Evolutionary conservation across 2,888 invertebrate genomes (phyloP), one percentile per base, ranked within the genome.

Genomic region (Steinernema scapterisci): DNA sequence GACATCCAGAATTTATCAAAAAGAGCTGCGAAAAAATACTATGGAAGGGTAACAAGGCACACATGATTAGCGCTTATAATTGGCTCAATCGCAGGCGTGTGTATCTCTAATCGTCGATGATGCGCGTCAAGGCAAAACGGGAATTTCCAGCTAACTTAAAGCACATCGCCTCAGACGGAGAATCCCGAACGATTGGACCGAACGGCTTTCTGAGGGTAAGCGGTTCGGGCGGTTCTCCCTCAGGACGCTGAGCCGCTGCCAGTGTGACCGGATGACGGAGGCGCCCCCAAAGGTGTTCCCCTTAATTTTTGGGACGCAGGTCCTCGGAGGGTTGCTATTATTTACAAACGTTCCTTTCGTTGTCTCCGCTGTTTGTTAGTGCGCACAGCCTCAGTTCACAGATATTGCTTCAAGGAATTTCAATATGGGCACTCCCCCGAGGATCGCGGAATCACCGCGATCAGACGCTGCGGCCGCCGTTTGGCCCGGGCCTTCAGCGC

Each of bases 21-120:
- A 16, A 25, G 31, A 63, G 63, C 16, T 11, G 38, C 16, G 31
- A 63, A 63, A 63, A 63, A 63, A 63, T 63, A 63, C 63, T 63
- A 63, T 27, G 31, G 63, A 63, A 63, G 63, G 63, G 63, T 63
- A 63, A 63, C 2, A 63, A 54, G 54, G 5, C 54, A 54, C 16
- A 25, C 54, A 54, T 54, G 54, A 54, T 54, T 54, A 54, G 5
- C 31, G 63, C 3, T 31, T 38, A 63, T 63, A 63, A 63, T 63
- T 63, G 63, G 63, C 31, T 63, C 63, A 63, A 63, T 63, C 63
- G 63, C 63, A 63, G 63, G 31, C 63, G 31, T 63, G 63, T 63
- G 31, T 63, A 63, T 63, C 38, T 38, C 63, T 63, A 63, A 63
- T 27, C 31, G 63, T 25, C 63, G 27, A 63, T 63, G 63, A 63